Base-by-base conservation (phyloP, 2,888 invertebrate species). In the Drosophila bunnanda region DNA sequence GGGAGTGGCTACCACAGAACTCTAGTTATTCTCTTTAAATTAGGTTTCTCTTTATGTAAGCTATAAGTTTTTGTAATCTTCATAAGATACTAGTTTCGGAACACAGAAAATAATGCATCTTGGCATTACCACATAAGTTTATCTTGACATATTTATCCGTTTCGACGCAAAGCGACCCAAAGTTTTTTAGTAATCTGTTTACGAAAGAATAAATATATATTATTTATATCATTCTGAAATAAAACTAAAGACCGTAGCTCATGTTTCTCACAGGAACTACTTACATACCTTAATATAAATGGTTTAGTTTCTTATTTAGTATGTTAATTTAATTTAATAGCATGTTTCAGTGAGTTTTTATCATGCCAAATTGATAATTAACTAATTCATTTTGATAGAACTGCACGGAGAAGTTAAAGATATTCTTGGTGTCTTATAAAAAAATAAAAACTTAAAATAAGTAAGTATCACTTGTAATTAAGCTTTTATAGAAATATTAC, bases 1-100 rank as follows among this genome's bases (percentile, higher is more conserved):
- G 97, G 97, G 97, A 56, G 96, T 97, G 50, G 96, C 97, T 15
- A 97, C 97, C 2, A 97, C 97, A 0, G 97, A 97, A 92, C 92
- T 97, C 78, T 97, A 93, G 94, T 12, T 9, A 20, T 22, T 7
- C 4, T 12, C 15, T 17, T 15, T 8, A 25, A 25, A 44, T 13
- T 13, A 22, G 13, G 3, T 1, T 13, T 41, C 3, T 15, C 4
- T 20, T 12, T 10, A 0, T 41, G 17, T 17, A 2, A n/a, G n/a
- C 9, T 38, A 8, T 9, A 2, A 17, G 9, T 39, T 39, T 17
- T 17, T 12, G 17, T 10, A 39, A 17, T 39, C 4, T 17, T 39
- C 7, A 17, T 17, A n/a, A 38, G 9, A 44, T 5, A 25, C 2
- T 8, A n/a, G 0, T n/a, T 5, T n/a, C 15, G 0, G 8, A 25